Evolutionary conservation across 1,140 invertebrate genomes (phyloP).

Genomic region (Microplitis demolitor): DNA sequence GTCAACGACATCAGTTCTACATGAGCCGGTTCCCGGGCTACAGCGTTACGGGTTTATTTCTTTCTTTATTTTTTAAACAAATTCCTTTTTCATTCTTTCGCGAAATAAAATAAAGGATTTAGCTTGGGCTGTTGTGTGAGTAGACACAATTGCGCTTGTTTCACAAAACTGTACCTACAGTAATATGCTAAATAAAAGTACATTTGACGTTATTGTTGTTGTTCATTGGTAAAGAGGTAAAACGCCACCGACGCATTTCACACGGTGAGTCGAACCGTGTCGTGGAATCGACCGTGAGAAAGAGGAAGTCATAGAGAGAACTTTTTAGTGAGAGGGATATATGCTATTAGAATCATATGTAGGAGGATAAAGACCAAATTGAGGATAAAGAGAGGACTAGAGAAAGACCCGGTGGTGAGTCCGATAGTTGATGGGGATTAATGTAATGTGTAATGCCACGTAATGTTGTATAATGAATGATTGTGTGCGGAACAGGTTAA

Average conservation of each 20-base stretch:
- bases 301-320: slow-evolving; percentile 19
- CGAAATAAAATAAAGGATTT: too few species aligned
- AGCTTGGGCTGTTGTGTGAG: too few species aligned
- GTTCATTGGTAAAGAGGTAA: background rate
- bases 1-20: slow-evolving; percentile 12
- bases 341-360: background rate
- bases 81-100: background rate
- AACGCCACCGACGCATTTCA: slow-evolving; percentile 13
- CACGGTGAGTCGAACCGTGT: slow-evolving; percentile 19
- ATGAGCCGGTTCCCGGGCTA: background rate
- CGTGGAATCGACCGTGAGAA: slow-evolving; percentile 18
- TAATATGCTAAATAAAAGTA: too few species aligned
- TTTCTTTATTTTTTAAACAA: background rate
- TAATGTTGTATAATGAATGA: too few species aligned
- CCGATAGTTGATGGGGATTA: background rate
- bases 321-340: background rate
- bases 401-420: too few species aligned
- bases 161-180: too few species aligned
- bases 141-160: too few species aligned
- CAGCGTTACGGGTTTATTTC: background rate
- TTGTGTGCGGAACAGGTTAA: background rate
- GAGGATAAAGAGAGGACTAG: too few species aligned
- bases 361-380: too few species aligned
- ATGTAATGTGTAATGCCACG: too few species aligned
- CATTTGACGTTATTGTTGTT: too few species aligned